Evolutionary conservation across 2,113 vertebrate genomes (phyloP), one percentile per base, ranked within the genome.

Genomic region (Pelvicachromis taeniatus): DNA sequence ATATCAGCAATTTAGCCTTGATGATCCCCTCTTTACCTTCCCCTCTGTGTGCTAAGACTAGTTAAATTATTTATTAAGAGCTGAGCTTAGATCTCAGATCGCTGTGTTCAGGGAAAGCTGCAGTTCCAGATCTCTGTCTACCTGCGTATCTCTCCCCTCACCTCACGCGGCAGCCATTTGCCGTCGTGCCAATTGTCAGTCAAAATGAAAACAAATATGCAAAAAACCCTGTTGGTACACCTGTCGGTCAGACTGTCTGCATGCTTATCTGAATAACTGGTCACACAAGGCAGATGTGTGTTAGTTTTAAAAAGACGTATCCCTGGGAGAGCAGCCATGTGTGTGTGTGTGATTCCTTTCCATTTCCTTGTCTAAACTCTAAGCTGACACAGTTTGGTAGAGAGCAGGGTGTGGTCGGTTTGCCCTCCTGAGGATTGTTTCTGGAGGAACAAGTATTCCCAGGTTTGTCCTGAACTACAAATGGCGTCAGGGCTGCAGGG

Each of bases 1-100:
- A 59, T 26, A 54, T 35, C 3, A 17, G 70, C 16, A 55, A 52
- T 40, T 77, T 31, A 29, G 17, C 16, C 38, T 54, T 29, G 19
- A 83, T 86, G 35, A 33, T 7, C 23, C 58, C 21, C 19, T 29
- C 53, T 73, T 58, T 40, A 85, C 84, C 70, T 61, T 63, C 38
- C 52, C 55, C 70, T 77, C 26, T 81, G 65, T 82, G 70, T 4
- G 3, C n/a, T 21, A 42, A 82, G 10, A 63, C 21, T 40, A n/a
- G 26, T 33, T 93, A 38, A 93, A 93, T 93, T 79, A 92, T 92
- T 93, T 73, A 93, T 92, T 52, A 42, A 45, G n/a, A 48, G 52
- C 58, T 70, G 70, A 83, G 59, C 65, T 75, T 80, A 48, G 83
- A 89, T 88, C 59, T 85, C 55, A 75, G 26, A 53, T 2, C 19